Evolutionary conservation across 1,140 invertebrate genomes (phyloP).

Genomic region (Hydropsyche tenuis): DNA sequence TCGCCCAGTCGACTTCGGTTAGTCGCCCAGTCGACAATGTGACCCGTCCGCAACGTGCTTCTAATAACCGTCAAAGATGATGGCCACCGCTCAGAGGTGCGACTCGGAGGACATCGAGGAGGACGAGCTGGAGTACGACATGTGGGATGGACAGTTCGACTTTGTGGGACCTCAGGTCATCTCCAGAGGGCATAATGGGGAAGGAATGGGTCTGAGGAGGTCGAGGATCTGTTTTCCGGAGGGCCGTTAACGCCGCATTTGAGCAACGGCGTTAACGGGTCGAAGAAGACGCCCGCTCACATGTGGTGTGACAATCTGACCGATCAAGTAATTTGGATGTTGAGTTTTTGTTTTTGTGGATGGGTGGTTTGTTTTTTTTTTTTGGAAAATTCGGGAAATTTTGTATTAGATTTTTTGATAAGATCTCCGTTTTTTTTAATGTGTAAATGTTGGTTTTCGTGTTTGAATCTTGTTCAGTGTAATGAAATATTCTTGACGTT

Average conservation of each 20-base stretch:
- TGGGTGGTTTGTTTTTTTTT: no score
- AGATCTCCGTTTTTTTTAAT: not conserved
- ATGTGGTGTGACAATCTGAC: conserved; percentile 65
- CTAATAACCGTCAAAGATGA: no score
- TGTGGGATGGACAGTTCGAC: conserved; percentile 87
- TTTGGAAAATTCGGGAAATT: no score
- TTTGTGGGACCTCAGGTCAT: conserved; percentile 71
- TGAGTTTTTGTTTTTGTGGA: not conserved
- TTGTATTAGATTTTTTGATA: not conserved
- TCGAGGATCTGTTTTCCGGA: conserved; percentile 60
- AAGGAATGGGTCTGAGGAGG: conserved; percentile 54
- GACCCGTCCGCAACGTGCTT: no score
- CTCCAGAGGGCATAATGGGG: conserved; percentile 51
- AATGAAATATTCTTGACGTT: no score
- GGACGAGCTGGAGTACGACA: conserved; percentile 78
- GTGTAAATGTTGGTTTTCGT: not conserved
- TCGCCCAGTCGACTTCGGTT: no score
- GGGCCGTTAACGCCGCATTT: conserved; percentile 59
- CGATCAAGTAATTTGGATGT: conserved; percentile 59
- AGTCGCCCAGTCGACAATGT: no score
- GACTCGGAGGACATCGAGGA: conserved; percentile 62
- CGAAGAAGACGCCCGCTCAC: conserved; percentile 63
- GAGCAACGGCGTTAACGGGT: conserved; percentile 60
- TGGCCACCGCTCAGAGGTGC: conserved; percentile 52
- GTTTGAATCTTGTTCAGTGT: no score